phyloP scores from a whole-genome alignment of 1,140 invertebrate species.

The Harlomillsia oculata region DNA sequence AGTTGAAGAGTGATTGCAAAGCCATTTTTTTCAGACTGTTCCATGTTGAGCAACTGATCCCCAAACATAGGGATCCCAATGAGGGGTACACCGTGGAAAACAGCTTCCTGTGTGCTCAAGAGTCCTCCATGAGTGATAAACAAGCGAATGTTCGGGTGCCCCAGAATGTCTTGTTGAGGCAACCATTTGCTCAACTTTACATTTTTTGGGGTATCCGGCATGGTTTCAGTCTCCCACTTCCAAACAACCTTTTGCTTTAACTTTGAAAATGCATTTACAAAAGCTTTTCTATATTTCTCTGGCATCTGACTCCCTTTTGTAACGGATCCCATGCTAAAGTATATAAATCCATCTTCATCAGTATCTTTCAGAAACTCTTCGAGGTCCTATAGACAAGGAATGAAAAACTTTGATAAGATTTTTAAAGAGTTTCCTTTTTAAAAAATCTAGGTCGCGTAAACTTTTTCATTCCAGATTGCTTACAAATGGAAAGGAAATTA shows the following conservation, averaged over 20 bases:
- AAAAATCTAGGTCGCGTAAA: no score
- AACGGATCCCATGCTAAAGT: slow-evolving; percentile 52
- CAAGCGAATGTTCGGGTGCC: slow-evolving; percentile 37
- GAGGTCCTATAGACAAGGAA: slow-evolving; percentile 6
- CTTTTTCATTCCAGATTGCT: neutral
- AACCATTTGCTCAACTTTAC: slow-evolving; percentile 41
- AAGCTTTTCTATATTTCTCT: slow-evolving; percentile 7
- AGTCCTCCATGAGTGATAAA: slow-evolving; percentile 43
- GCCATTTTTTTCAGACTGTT: no score
- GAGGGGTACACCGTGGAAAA: slow-evolving; percentile 40
- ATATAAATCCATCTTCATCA: slow-evolving; percentile 48
- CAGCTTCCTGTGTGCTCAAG: slow-evolving; percentile 39
- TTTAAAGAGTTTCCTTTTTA: no score
- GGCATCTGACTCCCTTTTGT: slow-evolving; percentile 40
- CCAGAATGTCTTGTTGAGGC: slow-evolving; percentile 21
- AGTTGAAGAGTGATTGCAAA: no score
- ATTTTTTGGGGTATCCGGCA: slow-evolving; percentile 40
- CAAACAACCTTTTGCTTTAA: slow-evolving; percentile 49
- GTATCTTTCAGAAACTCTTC: slow-evolving; percentile 38
- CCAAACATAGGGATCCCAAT: slow-evolving; percentile 34
- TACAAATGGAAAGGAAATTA: neutral
- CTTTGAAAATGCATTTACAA: slow-evolving; percentile 21
- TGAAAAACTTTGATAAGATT: no score
- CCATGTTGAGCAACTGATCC: slow-evolving; percentile 29
- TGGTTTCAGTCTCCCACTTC: slow-evolving; percentile 44